Evolutionary conservation across 2,113 vertebrate species (phyloP), one percentile per base, ranked within the genome.

Genomic region (Apteryx owenii): DNA sequence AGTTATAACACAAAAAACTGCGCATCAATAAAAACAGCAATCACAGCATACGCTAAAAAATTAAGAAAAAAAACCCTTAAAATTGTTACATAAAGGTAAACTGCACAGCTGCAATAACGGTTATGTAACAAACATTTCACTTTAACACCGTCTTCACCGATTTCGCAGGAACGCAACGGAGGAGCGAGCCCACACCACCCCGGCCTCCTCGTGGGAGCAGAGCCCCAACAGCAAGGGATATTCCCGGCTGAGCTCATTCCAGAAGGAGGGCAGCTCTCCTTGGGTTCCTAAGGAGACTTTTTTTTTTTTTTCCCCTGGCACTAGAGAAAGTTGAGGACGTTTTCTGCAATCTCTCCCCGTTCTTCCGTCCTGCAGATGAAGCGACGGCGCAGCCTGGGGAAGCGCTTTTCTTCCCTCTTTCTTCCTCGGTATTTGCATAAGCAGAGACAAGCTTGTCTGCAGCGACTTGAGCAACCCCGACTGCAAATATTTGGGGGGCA

Each of bases 251-350:
- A 33, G 29, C 81, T 23, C 79, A 22, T 10, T 85, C 75, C 85
- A 48, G 26, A 42, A 40, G 0, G 12, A 78, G 62, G 48, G 81
- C 73, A 85, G 62, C 53, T 53, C 60, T 19, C 38, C 48, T 3
- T 2, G 1, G 0, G 3, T 12, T 15, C 2, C 9, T 0, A 13
- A 33, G 31, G 31, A 73, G 17, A 50, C 36, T 7, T 38, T 38
- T 8, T 5, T 18, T 81, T 62, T 72, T 8, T 5, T 18, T 81
- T 62, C 69, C 29, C 60, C 69, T 18, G 8, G 8, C 3, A 13
- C 26, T 48, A 8, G 46, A 54, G 12, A 72, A 56, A 66, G 21
- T 22, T 25, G 23, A 25, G 25, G 56, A 26, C 33, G 1, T 51
- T 56, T 51, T n/a, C n/a, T 7, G 1, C 36, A 22, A 76, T 7